Base-by-base conservation (phyloP, 2,113 vertebrate genomes). In the Rhinolophus sinicus region DNA sequence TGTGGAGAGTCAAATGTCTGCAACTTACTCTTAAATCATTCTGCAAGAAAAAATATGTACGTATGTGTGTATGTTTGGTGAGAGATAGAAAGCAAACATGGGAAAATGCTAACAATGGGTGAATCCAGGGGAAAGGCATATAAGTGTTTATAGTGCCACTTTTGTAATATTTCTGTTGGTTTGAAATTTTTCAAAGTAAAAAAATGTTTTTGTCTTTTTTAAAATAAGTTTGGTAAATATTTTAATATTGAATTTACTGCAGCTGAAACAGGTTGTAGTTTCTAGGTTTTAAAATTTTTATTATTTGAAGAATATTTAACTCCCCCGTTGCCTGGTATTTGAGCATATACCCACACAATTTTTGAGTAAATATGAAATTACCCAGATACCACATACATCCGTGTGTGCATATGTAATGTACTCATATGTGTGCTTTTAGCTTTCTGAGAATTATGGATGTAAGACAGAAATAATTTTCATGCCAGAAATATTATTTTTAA, bases 241-340 rank as follows among this genome's bases (percentile, higher is more conserved):
- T 26, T 93, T 76, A 40, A 56, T n/a, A 21, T 54, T 69, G 40
- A 58, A 58, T 80, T 72, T 54, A 64, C 73, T 77, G 5, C 40
- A 77, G 21, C n/a, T 93, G 14, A 93, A 90, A 70, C 26, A 11
- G 6, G 73, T 95, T 84, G 13, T 65, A 83, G 13, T n/a, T 81
- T 81, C n/a, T 9, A 50, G 28, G 16, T 78, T 77, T 83, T 22
- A 58, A 94, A 38, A 54, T 44, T 33, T 62, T 76, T 69, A 47
- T 80, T 69, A 77, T 95, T 86, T 94, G 60, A n/a, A 92, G 54
- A 84, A 56, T 56, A 21, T 81, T 72, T 95, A 65, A 30, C 52
- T 69, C 3, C 12, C 14, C 9, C 8, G 85, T 35, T 60, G 33
- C 35, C 10, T 89, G 47, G 40, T 47, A 47, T 76, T 44, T 84